phyloP scores from a whole-genome alignment of 2,797 vertebrate genomes.

The Rachycentron canadum region DNA sequence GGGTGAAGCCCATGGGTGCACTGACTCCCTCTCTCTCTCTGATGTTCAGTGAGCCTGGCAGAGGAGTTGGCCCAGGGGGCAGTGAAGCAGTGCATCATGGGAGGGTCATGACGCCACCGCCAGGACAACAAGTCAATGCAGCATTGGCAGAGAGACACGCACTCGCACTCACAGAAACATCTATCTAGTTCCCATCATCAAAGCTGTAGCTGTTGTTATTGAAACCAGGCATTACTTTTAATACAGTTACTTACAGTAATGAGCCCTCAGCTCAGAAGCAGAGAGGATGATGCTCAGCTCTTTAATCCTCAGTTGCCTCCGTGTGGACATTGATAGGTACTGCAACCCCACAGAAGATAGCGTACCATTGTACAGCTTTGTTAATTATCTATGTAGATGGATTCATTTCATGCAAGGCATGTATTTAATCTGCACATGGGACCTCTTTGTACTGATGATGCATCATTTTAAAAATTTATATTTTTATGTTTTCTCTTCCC shows the following conservation, averaged over 20 bases:
- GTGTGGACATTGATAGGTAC: slow-evolving; percentile 32
- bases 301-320: slow-evolving; percentile 44
- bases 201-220: no score
- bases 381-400: neutral
- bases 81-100: slow-evolving; percentile 72
- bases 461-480: no score
- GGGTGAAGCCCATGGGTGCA: slow-evolving; percentile 24
- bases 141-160: neutral
- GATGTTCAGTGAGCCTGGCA: slow-evolving; percentile 67
- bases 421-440: neutral
- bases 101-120: slow-evolving; percentile 64
- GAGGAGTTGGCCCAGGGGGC: slow-evolving; percentile 34
- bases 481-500: neutral
- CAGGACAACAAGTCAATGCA: slow-evolving; percentile 57
- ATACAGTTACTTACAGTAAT: neutral
- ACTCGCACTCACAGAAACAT: neutral
- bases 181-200: neutral
- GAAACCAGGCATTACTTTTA: no score
- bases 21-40: slow-evolving; percentile 37
- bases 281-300: neutral
- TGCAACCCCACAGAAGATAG: slow-evolving; percentile 13
- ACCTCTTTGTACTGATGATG: no score
- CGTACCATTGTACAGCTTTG: neutral
- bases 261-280: neutral
- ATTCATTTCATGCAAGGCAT: neutral